phyloP scores from a whole-genome alignment of 2,797 vertebrate species.

The Odontamblyopus lacepedii region DNA sequence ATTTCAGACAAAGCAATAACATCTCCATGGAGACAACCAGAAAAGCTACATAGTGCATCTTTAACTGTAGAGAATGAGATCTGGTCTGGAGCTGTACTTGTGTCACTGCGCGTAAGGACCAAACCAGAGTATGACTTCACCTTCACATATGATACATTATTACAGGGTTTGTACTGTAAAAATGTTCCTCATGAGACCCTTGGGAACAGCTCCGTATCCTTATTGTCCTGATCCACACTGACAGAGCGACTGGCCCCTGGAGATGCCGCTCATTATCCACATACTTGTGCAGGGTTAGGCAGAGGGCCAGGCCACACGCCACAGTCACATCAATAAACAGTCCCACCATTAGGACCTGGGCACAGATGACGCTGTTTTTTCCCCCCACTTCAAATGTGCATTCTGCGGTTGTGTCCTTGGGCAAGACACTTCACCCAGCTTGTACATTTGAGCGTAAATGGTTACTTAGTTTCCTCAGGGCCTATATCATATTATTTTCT shows the following conservation, averaged over 20 bases:
- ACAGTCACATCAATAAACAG: neutral
- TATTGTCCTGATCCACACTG: neutral
- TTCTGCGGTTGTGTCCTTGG: neutral
- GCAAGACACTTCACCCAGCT: neutral
- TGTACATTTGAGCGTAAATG: neutral
- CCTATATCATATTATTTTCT: too few relatives aligned
- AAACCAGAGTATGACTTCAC: neutral
- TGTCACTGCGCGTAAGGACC: too few relatives aligned
- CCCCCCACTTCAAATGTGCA: neutral
- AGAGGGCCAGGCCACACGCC: neutral
- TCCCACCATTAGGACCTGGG: neutral
- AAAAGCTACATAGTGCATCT: too few relatives aligned
- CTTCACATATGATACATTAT: neutral
- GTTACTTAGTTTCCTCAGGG: too few relatives aligned
- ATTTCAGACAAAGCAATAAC: too few relatives aligned
- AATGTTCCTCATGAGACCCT: neutral
- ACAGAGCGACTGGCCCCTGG: neutral
- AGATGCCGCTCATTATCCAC: slow-evolving; percentile 9
- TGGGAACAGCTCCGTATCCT: neutral
- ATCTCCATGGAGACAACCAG: too few relatives aligned
- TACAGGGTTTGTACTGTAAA: neutral
- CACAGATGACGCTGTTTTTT: neutral
- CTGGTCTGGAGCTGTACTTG: too few relatives aligned
- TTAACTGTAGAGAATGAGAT: too few relatives aligned
- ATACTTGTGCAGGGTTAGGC: slow-evolving; percentile 5